Evolutionary conservation across 2,113 vertebrate species (phyloP).

Genomic region (Dolichotis patagonum): DNA sequence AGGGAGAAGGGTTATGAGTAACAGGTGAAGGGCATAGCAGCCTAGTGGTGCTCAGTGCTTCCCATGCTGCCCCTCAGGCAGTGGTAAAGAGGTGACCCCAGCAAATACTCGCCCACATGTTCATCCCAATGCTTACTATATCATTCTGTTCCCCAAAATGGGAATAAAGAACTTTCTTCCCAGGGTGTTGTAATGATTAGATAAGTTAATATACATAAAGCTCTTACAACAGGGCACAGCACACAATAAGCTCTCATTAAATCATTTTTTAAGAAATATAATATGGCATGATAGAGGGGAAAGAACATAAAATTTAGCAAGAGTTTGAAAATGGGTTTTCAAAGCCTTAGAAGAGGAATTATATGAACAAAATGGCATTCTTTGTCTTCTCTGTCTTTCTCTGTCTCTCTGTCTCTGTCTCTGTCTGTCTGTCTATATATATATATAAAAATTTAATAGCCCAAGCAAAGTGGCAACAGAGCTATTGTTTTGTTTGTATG

Average conservation of each 20-base stretch:
- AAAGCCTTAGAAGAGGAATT: constrained; percentile 40
- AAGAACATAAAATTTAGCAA: constrained; percentile 39
- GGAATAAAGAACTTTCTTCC: not conserved
- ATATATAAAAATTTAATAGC: not conserved
- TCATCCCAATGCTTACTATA: too few relatives aligned
- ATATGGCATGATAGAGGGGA: not conserved
- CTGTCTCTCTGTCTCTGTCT: too few relatives aligned
- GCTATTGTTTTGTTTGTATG: not conserved
- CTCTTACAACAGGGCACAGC: not conserved
- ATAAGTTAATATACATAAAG: not conserved
- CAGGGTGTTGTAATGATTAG: not conserved
- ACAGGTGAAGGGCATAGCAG: not conserved
- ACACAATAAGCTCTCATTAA: not conserved
- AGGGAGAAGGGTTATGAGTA: not conserved
- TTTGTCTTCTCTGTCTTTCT: not conserved
- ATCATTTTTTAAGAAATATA: constrained; percentile 6
- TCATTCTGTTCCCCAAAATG: not conserved
- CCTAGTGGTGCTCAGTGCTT: not conserved
- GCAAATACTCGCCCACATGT: not conserved
- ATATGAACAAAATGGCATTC: constrained; percentile 4
- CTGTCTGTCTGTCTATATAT: too few relatives aligned
- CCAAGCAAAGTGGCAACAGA: not conserved
- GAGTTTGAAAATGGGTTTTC: constrained; percentile 43
- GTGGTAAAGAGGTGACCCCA: not conserved
- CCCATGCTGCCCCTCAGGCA: not conserved